Evolutionary conservation across 2,888 invertebrate genomes (phyloP), one percentile per base, ranked within the genome.

Genomic region (Xylota sylvarum): DNA sequence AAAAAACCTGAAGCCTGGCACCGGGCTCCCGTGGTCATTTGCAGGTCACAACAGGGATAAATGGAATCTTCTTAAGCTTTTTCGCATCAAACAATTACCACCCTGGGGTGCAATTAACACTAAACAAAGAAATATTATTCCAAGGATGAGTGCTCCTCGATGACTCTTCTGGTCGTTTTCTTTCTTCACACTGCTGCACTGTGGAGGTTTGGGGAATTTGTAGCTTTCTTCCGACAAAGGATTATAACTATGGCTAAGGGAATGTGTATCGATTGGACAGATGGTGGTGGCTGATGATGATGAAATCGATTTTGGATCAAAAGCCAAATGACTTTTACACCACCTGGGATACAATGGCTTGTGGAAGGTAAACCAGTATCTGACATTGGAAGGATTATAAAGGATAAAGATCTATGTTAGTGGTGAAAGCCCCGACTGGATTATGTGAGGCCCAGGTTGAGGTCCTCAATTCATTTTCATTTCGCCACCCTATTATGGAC

Each of bases 231-330:
- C 52, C 58, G 55, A 67, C 78, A 62, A 81, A 77, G 77, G 81
- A 81, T 81, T 86, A 86, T 64, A 81, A 48, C 60, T 62, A 77
- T 77, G 81, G 62, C 84, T 84, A 37, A 37, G 69, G 27, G 69
- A 76, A 60, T 74, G 58, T 77, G 32, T 19, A 77, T 77, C 62
- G 72, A 67, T 64, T 60, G 56, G 35, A 40, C 69, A 78, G 72
- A 78, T 73, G 73, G 67, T 60, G 62, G 17, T 19, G 43, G 58
- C 40, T 30, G 81, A 67, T 81, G 76, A 67, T 81, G 76, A 64
- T 73, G 32, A 40, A 73, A 86, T 86, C 86, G 86, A 86, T 82
- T 86, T 86, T 82, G 82, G 86, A 86, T 82, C 82, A 78, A 81
- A 86, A 78, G 78, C 82, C 73, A 86, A 86, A 86, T 77, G 62